Percentiles rank a stretch among this genome's conserved stretches.
Conservation (phyloP, 2,888 invertebrate genomes). For the Scaptomyza cyrtandrae region DNA sequence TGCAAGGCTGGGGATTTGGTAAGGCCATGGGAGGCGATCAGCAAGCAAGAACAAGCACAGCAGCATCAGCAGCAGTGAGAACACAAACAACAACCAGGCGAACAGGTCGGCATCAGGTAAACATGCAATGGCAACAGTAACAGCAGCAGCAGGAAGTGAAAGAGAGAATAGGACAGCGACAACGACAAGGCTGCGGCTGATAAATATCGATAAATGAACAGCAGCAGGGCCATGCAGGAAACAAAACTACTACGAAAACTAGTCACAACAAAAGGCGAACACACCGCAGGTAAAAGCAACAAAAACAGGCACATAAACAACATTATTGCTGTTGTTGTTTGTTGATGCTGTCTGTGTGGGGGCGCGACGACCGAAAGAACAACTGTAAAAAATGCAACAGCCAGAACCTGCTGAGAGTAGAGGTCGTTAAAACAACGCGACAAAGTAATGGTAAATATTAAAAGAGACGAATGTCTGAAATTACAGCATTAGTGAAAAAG, state of each 20-base stretch:
- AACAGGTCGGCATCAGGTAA: slow-evolving; percentile 72
- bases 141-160: slow-evolving; percentile 58
- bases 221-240: slow-evolving; percentile 43
- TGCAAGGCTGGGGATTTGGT: slow-evolving; percentile 59
- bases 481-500: slow-evolving; percentile 42
- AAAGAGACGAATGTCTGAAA: slow-evolving; percentile 62
- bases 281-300: slow-evolving; percentile 46
- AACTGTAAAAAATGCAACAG: slow-evolving; percentile 67
- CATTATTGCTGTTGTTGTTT: slow-evolving; percentile 12
- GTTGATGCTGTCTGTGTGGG: slow-evolving; percentile 38
- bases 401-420: slow-evolving; percentile 44
- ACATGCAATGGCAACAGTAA: slow-evolving; percentile 32
- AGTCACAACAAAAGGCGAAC: slow-evolving; percentile 56
- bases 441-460: slow-evolving; percentile 69
- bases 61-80: slow-evolving; percentile 30
- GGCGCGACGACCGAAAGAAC: slow-evolving; percentile 52
- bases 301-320: slow-evolving; percentile 8
- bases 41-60: slow-evolving; percentile 45
- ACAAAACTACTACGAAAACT: slow-evolving; percentile 43
- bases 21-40: slow-evolving; percentile 70
- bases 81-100: slow-evolving; percentile 49
- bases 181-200: slow-evolving; percentile 57
- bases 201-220: slow-evolving; percentile 68
- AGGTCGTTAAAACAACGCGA: slow-evolving; percentile 37
- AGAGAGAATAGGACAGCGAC: slow-evolving; percentile 24